Conservation (phyloP, 2,888 invertebrate genomes). For the Notodonta ziczac region DNA sequence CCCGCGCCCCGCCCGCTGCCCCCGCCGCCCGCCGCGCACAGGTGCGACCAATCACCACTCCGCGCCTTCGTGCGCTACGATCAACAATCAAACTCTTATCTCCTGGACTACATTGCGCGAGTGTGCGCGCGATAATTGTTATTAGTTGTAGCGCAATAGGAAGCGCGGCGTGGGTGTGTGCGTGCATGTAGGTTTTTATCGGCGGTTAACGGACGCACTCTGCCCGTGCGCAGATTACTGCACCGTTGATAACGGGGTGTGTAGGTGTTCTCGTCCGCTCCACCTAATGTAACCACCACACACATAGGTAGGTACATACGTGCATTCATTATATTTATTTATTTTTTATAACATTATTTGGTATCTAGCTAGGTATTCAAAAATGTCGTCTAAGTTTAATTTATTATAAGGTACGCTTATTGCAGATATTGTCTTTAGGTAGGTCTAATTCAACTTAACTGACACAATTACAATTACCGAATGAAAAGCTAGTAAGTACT, state of each 20-base stretch:
- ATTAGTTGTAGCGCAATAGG: conserved; percentile 63
- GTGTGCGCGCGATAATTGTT: conserved; percentile 65
- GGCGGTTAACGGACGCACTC: conserved; percentile 71
- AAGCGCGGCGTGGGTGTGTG: conserved; percentile 55
- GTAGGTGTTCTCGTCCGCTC: conserved; percentile 73
- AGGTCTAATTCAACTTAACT: too few relatives aligned
- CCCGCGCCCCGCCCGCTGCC: conserved; percentile 25
- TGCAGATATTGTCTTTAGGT: too few relatives aligned
- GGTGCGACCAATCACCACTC: conserved; percentile 70
- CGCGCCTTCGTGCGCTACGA: conserved; percentile 46
- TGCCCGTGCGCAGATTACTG: conserved; percentile 65
- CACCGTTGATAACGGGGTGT: conserved; percentile 46
- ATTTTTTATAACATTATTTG: too few relatives aligned
- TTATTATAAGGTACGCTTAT: too few relatives aligned
- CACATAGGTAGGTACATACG: too few relatives aligned
- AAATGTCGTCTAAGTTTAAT: too few relatives aligned
- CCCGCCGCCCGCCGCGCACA: conserved; percentile 47
- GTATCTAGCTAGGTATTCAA: too few relatives aligned
- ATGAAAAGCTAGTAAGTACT: too few relatives aligned
- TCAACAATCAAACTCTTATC: conserved; percentile 61
- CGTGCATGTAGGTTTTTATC: conserved; percentile 65
- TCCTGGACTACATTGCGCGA: conserved; percentile 39
- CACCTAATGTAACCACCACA: conserved; percentile 45
- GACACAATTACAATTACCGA: too few relatives aligned
- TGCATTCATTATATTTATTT: too few relatives aligned